These are phyloP conservation scores for Clarias platycephalus DNA, from an alignment of 2,797 vertebrate genomes.

Conservation along the genomic window DNA sequence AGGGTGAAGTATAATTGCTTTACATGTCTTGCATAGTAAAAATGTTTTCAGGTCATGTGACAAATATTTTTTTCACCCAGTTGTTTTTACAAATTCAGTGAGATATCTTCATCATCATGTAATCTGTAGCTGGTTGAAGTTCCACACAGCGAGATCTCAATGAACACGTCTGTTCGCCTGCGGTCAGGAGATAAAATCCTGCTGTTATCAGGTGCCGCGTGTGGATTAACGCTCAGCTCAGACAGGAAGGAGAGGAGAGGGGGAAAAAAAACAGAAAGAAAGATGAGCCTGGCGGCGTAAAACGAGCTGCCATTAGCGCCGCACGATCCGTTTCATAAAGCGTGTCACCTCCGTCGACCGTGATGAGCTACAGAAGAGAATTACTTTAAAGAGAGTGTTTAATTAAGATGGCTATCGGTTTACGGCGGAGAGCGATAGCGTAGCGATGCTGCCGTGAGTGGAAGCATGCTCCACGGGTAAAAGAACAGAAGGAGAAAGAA, in stretches of 20 bases:
- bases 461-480: not conserved
- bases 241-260: not conserved
- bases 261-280: not conserved
- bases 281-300: not conserved
- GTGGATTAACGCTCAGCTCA: not conserved
- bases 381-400: not conserved
- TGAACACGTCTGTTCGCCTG: not conserved
- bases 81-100: too few species aligned
- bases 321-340: not conserved
- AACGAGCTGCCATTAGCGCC: not conserved
- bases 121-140: not conserved
- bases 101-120: too few species aligned
- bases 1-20: not conserved
- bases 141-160: too few species aligned
- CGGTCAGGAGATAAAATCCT: not conserved
- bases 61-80: too few species aligned
- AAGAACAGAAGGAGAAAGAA: not conserved
- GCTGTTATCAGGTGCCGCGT: not conserved
- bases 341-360: not conserved
- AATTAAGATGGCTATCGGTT: conserved; percentile 17
- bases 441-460: not conserved
- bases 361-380: not conserved
- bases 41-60: not conserved
- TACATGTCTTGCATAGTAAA: not conserved
- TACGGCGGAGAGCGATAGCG: not conserved